These are phyloP conservation scores for Sphaerophoria rueppellii DNA, from an alignment of 2,888 invertebrate genomes.

Conservation along the genomic window DNA sequence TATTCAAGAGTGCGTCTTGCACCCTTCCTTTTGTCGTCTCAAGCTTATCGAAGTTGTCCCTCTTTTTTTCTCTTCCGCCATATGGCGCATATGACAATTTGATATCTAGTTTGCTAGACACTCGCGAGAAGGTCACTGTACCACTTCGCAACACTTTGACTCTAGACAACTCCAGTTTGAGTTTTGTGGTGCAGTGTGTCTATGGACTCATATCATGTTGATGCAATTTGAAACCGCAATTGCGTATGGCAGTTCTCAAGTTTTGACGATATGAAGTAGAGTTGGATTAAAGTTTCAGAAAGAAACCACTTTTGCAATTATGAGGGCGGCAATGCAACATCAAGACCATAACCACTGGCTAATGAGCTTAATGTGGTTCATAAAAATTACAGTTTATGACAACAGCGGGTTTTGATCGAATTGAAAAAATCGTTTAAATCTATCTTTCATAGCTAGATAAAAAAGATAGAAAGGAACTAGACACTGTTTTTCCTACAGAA, in stretches of 20 bases:
- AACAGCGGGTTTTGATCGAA: no score
- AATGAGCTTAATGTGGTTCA: neutral
- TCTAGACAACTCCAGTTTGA: neutral
- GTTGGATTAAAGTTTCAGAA: slow-evolving; percentile 42
- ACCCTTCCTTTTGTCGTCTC: slow-evolving; percentile 42
- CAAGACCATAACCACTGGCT: no score
- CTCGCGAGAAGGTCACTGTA: slow-evolving; percentile 63
- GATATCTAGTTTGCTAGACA: slow-evolving; percentile 46
- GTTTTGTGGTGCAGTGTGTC: slow-evolving; percentile 20
- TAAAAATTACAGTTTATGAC: neutral
- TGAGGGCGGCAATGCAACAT: no score
- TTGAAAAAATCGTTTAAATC: no score
- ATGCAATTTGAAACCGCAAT: slow-evolving; percentile 57
- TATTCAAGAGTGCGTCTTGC: slow-evolving; percentile 13
- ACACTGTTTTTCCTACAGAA: no score
- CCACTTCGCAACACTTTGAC: slow-evolving; percentile 1
- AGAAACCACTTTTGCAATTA: slow-evolving; percentile 30
- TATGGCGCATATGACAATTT: slow-evolving; percentile 40
- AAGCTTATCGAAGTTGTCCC: neutral
- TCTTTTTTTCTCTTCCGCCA: slow-evolving; percentile 59
- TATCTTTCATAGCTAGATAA: no score
- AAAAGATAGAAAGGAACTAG: no score
- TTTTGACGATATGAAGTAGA: slow-evolving; percentile 21
- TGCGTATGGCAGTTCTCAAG: slow-evolving; percentile 41
- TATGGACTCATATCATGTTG: slow-evolving; percentile 22